Base-by-base conservation (phyloP, 1,140 invertebrate species). In the Lepidostoma basale region DNA sequence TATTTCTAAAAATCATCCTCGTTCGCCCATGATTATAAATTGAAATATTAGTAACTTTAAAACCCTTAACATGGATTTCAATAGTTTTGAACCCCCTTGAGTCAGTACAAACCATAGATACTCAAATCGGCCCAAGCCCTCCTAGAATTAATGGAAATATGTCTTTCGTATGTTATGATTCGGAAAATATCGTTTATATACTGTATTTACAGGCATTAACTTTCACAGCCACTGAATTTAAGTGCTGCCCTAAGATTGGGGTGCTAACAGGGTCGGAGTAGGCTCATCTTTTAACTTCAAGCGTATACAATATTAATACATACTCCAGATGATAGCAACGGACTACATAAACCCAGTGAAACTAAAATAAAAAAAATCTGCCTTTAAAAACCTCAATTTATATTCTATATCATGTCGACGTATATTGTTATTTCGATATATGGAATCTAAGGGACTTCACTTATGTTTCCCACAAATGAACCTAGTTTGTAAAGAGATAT, bases 121-220 rank as follows among this genome's bases (percentile, higher is more conserved):
- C n/a, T n/a, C n/a, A n/a, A n/a, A n/a, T n/a, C n/a, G n/a, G n/a
- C n/a, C n/a, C n/a, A n/a, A n/a, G n/a, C 5, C 14, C 33, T 36
- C 14, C 10, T 36, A 12, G 33, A n/a, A 12, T 36, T n/a, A 36
- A 36, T 36, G 33, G 5, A n/a, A n/a, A n/a, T 1, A n/a, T 49
- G 22, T 49, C 45, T 12, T 49, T 49, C n/a, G 18, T 49, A 49
- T n/a, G 45, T 10, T n/a, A 14, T 26, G 45, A 49, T 49, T 49
- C 10, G 45, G 45, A 49, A 49, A 49, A 49, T 25, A 49, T 49
- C 25, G 23, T 22, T 47, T 23, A 1, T 22, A 9, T 16, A 22
- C 20, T 12, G 14, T 36, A 47, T 47, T 47, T 47, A 22, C 2
- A 22, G 10, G 2, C 22, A 1, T 25, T 47, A 20, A 47, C 3